Conservation (phyloP, 2,797 vertebrate species). For the Rhadinocentrus ornatus region DNA sequence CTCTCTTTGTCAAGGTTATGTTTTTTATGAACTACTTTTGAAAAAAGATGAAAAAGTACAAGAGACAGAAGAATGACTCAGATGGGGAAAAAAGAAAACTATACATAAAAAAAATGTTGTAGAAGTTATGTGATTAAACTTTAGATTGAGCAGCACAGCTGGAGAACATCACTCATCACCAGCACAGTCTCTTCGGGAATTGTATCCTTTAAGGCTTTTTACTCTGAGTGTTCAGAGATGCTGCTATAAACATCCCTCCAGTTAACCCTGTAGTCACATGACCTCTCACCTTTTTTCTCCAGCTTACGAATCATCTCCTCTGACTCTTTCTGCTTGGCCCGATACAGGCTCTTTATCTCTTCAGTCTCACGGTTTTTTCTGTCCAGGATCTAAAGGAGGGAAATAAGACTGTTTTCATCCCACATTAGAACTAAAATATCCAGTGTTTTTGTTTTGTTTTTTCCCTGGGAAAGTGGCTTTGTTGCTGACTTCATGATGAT, state of each 20-base stretch:
- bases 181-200: conserved; percentile 17
- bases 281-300: conserved; percentile 92
- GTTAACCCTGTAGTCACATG: conserved; percentile 38
- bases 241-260: conserved; percentile 69
- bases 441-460: background rate
- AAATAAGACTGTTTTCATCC: conserved; percentile 23
- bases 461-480: conserved; percentile 1
- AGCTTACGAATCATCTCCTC: conserved; percentile 89
- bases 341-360: conserved; percentile 86
- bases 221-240: conserved; percentile 71
- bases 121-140: conserved; percentile 34
- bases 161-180: conserved; percentile 65
- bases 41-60: conserved; percentile 10
- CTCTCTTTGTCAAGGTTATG: conserved; percentile 24
- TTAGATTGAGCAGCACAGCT: conserved; percentile 66
- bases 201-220: conserved; percentile 59
- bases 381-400: conserved; percentile 88
- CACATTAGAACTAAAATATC: background rate
- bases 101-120: conserved; percentile 6
- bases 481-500: background rate
- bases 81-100: background rate
- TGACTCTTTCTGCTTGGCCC: conserved; percentile 87
- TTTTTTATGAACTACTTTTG: conserved; percentile 25
- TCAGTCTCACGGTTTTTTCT: conserved; percentile 94
- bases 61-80: background rate